phyloP scores from a whole-genome alignment of 2,888 invertebrate genomes.

The Tiphia femorata region DNA sequence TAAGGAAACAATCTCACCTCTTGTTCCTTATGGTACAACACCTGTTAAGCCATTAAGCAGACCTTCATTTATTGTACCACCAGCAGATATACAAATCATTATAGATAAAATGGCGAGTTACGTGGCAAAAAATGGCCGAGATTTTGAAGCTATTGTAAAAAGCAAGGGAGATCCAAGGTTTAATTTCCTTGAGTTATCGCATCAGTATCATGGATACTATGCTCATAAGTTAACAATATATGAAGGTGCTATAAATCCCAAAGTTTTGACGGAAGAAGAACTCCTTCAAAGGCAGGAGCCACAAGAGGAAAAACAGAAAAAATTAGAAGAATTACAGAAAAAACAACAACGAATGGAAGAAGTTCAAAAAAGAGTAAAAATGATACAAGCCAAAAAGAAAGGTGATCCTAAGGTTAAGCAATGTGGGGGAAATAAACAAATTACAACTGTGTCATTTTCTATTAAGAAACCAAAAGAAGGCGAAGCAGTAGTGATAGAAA shows the following conservation, averaged over 20 bases:
- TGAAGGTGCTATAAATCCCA: constrained; percentile 62
- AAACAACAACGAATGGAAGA: constrained; percentile 67
- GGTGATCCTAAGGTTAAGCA: constrained; percentile 53
- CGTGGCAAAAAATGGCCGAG: constrained; percentile 94
- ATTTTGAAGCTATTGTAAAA: constrained; percentile 90
- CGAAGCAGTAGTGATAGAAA: constrained; percentile 74
- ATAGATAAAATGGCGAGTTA: constrained; percentile 98
- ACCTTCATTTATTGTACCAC: constrained; percentile 75
- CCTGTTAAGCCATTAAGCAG: constrained; percentile 67
- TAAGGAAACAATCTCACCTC: constrained; percentile 50
- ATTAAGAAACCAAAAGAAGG: constrained; percentile 86
- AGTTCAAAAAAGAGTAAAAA: constrained; percentile 63
- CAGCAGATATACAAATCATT: constrained; percentile 86
- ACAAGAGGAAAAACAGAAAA: constrained; percentile 64
- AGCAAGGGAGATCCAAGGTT: constrained; percentile 89
- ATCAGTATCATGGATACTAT: constrained; percentile 88
- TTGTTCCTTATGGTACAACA: constrained; percentile 63
- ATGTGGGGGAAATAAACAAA: constrained; percentile 53
- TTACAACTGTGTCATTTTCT: constrained; percentile 82
- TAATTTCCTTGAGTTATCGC: constrained; percentile 83
- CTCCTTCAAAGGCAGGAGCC: constrained; percentile 62
- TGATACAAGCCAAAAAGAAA: constrained; percentile 66
- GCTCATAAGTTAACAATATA: constrained; percentile 75
- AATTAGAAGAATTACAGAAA: constrained; percentile 62
- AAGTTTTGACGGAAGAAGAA: constrained; percentile 64